phyloP scores from a whole-genome alignment of 2,888 invertebrate species.

The Elysia crispata region DNA sequence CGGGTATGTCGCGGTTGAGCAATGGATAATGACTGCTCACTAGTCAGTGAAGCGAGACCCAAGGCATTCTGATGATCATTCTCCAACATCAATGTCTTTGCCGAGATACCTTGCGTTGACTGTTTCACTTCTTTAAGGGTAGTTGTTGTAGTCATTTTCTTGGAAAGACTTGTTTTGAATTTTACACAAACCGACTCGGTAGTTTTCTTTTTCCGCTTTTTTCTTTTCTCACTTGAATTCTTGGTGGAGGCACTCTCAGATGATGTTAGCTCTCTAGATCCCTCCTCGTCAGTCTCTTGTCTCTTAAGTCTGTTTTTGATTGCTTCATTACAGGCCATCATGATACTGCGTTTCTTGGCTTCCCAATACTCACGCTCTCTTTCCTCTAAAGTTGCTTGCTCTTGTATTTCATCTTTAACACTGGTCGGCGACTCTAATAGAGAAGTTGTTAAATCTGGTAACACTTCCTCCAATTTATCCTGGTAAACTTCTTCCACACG shows the following conservation, averaged over 20 bases:
- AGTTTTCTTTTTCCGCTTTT: slow-evolving; percentile 40
- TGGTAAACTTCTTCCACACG: too few species aligned
- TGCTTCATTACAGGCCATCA: neutral
- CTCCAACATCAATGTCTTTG: too few species aligned
- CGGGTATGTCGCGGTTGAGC: too few species aligned
- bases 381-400: too few species aligned
- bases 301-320: slow-evolving; percentile 14
- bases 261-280: neutral
- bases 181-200: slow-evolving; percentile 42
- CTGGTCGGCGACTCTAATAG: too few species aligned
- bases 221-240: slow-evolving; percentile 2
- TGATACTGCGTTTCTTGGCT: neutral
- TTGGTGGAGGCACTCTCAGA: neutral
- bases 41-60: too few species aligned
- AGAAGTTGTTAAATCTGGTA: too few species aligned
- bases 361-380: neutral
- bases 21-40: too few species aligned
- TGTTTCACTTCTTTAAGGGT: slow-evolving; percentile 32
- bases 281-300: neutral
- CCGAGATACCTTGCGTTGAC: neutral
- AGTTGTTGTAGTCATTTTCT: slow-evolving; percentile 38
- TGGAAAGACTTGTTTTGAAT: slow-evolving; percentile 43
- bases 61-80: too few species aligned
- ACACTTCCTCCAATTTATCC: too few species aligned
- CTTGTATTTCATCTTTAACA: too few species aligned